Evolutionary conservation across 2,888 invertebrate species (phyloP).

Genomic region (Caradrina kadenii): DNA sequence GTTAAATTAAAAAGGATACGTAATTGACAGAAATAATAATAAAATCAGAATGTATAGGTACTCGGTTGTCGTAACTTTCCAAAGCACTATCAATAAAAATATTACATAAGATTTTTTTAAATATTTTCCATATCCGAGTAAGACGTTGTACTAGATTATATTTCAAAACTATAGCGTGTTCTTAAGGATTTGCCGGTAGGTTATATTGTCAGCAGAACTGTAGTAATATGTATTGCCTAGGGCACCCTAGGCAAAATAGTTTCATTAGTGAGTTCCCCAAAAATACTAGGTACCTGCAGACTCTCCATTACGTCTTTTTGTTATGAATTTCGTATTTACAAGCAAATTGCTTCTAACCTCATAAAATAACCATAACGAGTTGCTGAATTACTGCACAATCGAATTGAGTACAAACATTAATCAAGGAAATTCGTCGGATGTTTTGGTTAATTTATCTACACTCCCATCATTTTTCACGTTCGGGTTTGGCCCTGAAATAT

Average conservation of each 20-base stretch:
- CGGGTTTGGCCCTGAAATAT: constrained; percentile 7
- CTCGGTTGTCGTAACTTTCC: no score
- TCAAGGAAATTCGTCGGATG: constrained; percentile 10
- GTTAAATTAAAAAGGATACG: no score
- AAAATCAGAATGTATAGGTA: no score
- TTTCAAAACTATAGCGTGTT: no score
- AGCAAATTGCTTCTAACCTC: background rate
- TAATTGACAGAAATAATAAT: no score
- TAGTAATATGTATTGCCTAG: background rate
- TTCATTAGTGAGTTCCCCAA: background rate
- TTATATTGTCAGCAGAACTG: background rate
- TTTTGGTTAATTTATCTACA: constrained; percentile 29
- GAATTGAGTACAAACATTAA: constrained; percentile 15
- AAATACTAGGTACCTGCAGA: no score
- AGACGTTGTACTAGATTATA: no score
- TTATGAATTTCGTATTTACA: background rate
- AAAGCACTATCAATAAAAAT: no score
- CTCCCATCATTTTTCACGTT: constrained; percentile 34
- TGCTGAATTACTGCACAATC: background rate
- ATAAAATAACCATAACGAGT: constrained; percentile 10
- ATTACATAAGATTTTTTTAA: no score
- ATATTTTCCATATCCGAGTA: no score
- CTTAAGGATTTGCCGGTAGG: background rate
- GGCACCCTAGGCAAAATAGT: background rate
- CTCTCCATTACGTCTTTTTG: background rate